Evolutionary conservation across 2,113 vertebrate species (phyloP), one percentile per base, ranked within the genome.

Genomic region (Rhinichthys klamathensis): DNA sequence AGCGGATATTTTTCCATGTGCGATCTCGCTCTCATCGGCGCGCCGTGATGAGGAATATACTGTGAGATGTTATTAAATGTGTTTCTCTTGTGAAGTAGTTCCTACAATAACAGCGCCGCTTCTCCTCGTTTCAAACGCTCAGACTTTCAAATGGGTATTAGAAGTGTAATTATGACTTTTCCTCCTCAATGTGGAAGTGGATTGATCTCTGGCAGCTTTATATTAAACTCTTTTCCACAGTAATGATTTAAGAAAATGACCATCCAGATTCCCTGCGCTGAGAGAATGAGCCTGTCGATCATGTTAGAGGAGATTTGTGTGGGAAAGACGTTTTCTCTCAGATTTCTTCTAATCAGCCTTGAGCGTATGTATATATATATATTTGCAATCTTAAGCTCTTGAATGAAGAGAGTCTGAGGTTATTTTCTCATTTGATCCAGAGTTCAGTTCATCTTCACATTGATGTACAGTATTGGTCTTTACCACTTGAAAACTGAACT

Each of bases 121-220:
- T 83, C 61, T 32, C 69, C 35, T 60, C 61, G 15, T 81, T 88
- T 80, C 56, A 76, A 54, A 84, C 49, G 69, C 67, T 79, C 87
- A 49, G 49, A 35, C 72, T 69, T 61, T 61, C 67, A 70, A 51
- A 86, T 81, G 65, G 49, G 82, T 85, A 80, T 89, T 87, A 80
- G 21, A 41, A 74, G 60, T 76, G 86, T 80, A 86, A 86, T 88
- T 84, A 84, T 46, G 38, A 80, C 27, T 51, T 86, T 83, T 84
- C 69, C 32, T 23, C 84, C 84, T 84, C 80, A 82, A n/a, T n/a
- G n/a, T 77, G 58, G 54, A 27, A 85, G 51, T 69, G 70, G 83
- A 85, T 87, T 38, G 54, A 83, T 86, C 78, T 86, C 73, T 73
- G 80, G 69, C 82, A 73, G 51, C 35, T 46, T 38, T 78, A 41